Evolutionary conservation across 2,888 invertebrate genomes (phyloP).

Genomic region (Hydrotaea diabolus): DNA sequence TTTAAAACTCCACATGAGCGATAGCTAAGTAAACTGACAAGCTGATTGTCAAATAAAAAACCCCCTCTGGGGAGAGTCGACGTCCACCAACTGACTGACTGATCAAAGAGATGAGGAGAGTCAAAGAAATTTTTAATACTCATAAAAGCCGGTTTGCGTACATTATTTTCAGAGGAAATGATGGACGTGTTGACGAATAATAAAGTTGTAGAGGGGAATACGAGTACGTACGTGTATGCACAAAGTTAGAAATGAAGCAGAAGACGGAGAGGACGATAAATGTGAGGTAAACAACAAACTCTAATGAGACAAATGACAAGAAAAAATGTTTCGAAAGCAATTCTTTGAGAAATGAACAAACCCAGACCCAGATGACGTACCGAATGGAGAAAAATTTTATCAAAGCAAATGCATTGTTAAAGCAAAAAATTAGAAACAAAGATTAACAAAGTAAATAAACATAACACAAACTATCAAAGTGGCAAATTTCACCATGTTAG

Average conservation of each 20-base stretch:
- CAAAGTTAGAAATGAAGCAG: not conserved
- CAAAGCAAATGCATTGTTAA: not conserved
- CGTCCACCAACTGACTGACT: not conserved
- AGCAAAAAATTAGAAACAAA: slow-evolving; percentile 14
- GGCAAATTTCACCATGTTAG: slow-evolving; percentile 25
- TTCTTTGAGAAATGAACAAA: slow-evolving; percentile 36
- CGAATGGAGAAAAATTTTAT: not conserved
- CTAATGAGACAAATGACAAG: slow-evolving; percentile 24
- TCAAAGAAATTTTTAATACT: slow-evolving; percentile 49
- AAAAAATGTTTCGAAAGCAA: slow-evolving; percentile 29
- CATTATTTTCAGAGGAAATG: not conserved
- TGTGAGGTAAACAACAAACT: slow-evolving; percentile 22
- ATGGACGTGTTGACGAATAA: not conserved
- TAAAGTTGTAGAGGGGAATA: not conserved
- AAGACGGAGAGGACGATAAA: slow-evolving; percentile 3
- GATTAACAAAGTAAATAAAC: not conserved
- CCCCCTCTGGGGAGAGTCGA: too few relatives aligned
- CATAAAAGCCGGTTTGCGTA: slow-evolving; percentile 46
- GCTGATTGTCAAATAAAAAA: not conserved
- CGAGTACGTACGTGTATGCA: not conserved
- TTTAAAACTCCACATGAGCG: slow-evolving; percentile 54
- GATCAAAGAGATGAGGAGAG: not conserved
- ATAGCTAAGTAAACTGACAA: not conserved
- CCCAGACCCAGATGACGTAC: not conserved
- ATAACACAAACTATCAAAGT: not conserved